A percentile compares a stretch with the other conserved stretches of the same genome.
These are phyloP conservation scores for Drosophila kanekoi DNA, from an alignment of 2,888 invertebrate genomes.

Conservation along the genomic window DNA sequence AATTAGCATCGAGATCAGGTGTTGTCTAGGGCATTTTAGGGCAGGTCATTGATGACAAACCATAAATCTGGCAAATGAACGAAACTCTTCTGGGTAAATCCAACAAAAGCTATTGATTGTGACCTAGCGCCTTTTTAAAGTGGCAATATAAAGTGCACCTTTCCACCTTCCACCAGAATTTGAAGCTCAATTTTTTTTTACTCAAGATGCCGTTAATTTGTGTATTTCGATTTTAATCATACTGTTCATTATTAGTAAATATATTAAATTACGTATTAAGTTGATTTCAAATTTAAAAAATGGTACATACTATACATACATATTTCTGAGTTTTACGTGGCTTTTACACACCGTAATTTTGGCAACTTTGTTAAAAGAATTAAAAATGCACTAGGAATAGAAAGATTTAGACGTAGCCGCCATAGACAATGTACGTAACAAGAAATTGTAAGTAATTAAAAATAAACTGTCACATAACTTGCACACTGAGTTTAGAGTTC, in stretches of 20 bases:
- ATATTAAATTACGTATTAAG: conserved; percentile 73
- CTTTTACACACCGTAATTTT: conserved; percentile 6
- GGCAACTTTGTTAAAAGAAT: conserved; percentile 24
- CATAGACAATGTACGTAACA: conserved; percentile 4
- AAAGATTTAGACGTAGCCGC: conserved; percentile 21
- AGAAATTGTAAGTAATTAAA: conserved; percentile 22
- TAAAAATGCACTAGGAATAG: conserved; percentile 50
- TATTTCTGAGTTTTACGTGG: conserved; percentile 15
- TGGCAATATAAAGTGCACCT: conserved; percentile 6
- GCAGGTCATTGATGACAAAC: conserved; percentile 66
- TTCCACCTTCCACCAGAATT: neutral
- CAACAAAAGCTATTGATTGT: conserved; percentile 15
- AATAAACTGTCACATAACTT: conserved; percentile 19
- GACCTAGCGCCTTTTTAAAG: conserved; percentile 23
- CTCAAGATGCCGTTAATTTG: conserved; percentile 2
- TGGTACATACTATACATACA: conserved; percentile 50
- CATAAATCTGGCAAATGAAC: conserved; percentile 60
- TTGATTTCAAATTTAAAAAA: conserved; percentile 59
- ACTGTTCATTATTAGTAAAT: conserved; percentile 48
- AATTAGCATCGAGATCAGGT: conserved; percentile 57
- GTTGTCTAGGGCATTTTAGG: conserved; percentile 63
- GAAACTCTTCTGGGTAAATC: conserved; percentile 54
- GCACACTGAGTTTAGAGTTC: conserved; percentile 28
- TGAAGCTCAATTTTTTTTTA: neutral
- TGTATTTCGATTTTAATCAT: conserved; percentile 32